phyloP scores from a whole-genome alignment of 1,140 invertebrate species.

The Rhagoletis zephyria region DNA sequence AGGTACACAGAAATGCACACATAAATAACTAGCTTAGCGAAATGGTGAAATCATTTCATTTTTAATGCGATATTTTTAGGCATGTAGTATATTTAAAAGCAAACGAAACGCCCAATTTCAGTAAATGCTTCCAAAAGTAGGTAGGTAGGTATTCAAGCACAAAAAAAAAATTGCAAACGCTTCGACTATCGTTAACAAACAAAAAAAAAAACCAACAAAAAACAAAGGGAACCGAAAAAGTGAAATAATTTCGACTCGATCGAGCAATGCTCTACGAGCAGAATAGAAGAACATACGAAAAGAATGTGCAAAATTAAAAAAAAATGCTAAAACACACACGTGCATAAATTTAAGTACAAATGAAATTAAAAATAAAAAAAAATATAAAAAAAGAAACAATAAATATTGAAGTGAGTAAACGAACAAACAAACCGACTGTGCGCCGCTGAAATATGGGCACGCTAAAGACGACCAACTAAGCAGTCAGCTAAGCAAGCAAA shows the following conservation, averaged over 20 bases:
- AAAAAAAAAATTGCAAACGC: neutral
- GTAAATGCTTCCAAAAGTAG: neutral
- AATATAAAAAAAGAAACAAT: neutral
- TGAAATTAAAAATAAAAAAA: neutral
- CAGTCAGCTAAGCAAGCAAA: neutral
- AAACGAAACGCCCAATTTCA: neutral
- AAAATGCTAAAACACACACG: neutral
- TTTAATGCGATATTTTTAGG: no score
- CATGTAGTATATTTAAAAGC: neutral
- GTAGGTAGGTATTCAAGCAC: neutral
- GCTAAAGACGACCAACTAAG: conserved; percentile 29
- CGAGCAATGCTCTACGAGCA: neutral
- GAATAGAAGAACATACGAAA: neutral
- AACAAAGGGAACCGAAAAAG: neutral
- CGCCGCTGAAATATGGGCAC: conserved; percentile 10
- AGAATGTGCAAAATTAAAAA: neutral
- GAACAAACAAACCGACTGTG: conserved; percentile 41
- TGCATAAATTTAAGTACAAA: neutral
- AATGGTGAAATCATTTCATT: no score
- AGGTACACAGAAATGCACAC: no score
- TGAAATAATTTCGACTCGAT: neutral
- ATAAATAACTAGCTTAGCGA: no score
- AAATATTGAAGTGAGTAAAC: conserved; percentile 21
- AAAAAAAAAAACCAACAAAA: no score
- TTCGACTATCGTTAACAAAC: neutral